Conservation (phyloP, 2,888 invertebrate genomes). For the Fragum sueziense region DNA sequence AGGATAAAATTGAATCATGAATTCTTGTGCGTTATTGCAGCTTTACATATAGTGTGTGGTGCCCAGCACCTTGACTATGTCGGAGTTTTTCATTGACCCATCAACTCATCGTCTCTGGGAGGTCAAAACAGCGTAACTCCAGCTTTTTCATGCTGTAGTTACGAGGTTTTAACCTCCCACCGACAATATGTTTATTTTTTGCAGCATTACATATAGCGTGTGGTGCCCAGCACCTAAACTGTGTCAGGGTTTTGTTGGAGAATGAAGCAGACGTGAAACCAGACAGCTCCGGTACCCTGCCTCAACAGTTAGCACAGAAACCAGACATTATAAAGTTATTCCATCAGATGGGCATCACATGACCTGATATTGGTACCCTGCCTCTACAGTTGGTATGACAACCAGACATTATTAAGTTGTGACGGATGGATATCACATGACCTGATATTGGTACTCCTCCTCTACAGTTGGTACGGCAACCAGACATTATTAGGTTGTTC, state of each 20-base stretch:
- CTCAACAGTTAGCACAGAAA: slow-evolving; percentile 57
- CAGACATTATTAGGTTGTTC: slow-evolving; percentile 35
- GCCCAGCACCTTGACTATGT: slow-evolving; percentile 69
- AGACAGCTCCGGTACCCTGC: slow-evolving; percentile 61
- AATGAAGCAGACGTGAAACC: slow-evolving; percentile 55
- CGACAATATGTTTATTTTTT: not conserved
- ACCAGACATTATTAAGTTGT: not conserved
- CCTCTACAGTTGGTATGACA: not conserved
- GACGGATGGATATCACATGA: no score
- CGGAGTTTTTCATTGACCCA: no score
- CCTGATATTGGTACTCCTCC: no score
- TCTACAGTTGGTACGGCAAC: slow-evolving; percentile 51
- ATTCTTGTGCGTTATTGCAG: no score
- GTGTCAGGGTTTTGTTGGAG: slow-evolving; percentile 63
- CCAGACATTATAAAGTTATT: slow-evolving; percentile 36
- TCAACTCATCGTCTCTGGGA: no score
- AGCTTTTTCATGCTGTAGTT: no score
- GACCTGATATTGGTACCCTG: slow-evolving; percentile 6
- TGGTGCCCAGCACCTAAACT: slow-evolving; percentile 67
- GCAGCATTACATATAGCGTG: slow-evolving; percentile 74
- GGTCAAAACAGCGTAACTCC: no score
- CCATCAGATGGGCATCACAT: slow-evolving; percentile 37
- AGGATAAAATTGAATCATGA: no score
- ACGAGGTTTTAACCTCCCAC: no score
- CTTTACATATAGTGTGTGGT: slow-evolving; percentile 72